Percentiles rank a stretch among this genome's conserved stretches.
Conservation (phyloP, 1,140 invertebrate species). For the Arctopsyche grandis region DNA sequence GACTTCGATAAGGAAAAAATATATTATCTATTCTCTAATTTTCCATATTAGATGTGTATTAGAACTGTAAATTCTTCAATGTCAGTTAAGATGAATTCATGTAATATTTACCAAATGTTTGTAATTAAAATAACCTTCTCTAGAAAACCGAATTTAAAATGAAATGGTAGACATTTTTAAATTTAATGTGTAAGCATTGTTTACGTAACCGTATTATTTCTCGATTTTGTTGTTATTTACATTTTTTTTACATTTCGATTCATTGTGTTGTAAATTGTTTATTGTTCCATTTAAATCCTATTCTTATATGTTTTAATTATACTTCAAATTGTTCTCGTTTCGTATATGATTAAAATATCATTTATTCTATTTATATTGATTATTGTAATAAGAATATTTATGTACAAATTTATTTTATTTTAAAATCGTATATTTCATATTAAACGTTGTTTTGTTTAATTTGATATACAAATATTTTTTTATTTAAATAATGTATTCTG, state of each 20-base stretch:
- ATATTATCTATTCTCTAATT: slow-evolving; percentile 45
- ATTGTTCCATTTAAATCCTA: slow-evolving; percentile 4
- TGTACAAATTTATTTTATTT: slow-evolving; percentile 45
- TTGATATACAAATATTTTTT: slow-evolving; percentile 41
- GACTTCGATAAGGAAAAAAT: slow-evolving; percentile 16
- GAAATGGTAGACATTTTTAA: slow-evolving; percentile 47
- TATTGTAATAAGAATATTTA: slow-evolving; percentile 35
- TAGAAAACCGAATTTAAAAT: slow-evolving; percentile 62
- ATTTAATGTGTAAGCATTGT: slow-evolving; percentile 33
- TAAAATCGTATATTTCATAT: slow-evolving; percentile 42
- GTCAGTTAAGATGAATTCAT: slow-evolving; percentile 49
- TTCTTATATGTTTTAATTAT: neutral
- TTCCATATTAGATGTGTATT: slow-evolving; percentile 52
- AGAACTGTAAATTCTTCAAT: slow-evolving; percentile 52
- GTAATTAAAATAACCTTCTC: slow-evolving; percentile 57
- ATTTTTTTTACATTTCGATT: slow-evolving; percentile 36
- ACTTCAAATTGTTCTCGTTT: slow-evolving; percentile 35
- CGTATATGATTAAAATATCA: slow-evolving; percentile 13
- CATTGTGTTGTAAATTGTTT: slow-evolving; percentile 29
- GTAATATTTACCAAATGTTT: slow-evolving; percentile 45
- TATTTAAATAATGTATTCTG: slow-evolving; percentile 45
- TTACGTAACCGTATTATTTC: slow-evolving; percentile 38
- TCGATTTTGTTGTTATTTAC: slow-evolving; percentile 25
- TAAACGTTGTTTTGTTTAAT: slow-evolving; percentile 46
- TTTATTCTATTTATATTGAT: slow-evolving; percentile 40